Conservation (phyloP, 2,888 invertebrate species). For the Yponomeuta evonymella region DNA sequence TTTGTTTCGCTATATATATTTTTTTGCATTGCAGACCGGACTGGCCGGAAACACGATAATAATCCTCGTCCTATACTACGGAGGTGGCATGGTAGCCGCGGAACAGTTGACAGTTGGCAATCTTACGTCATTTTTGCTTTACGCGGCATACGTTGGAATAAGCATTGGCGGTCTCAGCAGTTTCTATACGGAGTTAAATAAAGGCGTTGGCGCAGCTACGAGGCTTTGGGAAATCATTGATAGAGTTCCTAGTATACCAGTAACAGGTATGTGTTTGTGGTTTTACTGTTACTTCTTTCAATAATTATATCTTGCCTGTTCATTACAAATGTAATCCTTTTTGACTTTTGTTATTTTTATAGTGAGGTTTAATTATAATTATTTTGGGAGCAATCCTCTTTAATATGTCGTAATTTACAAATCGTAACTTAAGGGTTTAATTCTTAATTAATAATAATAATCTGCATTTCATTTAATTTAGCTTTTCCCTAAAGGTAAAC, state of each 20-base stretch:
- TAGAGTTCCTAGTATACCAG: constrained; percentile 84
- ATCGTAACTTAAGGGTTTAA: too few species aligned
- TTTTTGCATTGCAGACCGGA: constrained; percentile 78
- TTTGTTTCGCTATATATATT: neutral
- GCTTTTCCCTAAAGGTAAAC: too few species aligned
- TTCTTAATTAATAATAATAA: too few species aligned
- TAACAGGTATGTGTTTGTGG: constrained; percentile 65
- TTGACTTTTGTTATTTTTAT: too few species aligned
- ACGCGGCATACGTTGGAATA: constrained; percentile 95
- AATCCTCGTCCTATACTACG: constrained; percentile 93
- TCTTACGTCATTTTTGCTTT: constrained; percentile 94
- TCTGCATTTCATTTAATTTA: too few species aligned
- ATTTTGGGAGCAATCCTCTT: too few species aligned
- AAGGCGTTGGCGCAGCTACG: constrained; percentile 93
- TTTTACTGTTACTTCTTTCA: too few species aligned
- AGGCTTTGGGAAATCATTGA: constrained; percentile 94
- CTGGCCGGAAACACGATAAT: constrained; percentile 93
- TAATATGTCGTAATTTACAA: too few species aligned
- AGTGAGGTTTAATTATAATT: too few species aligned
- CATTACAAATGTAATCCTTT: too few species aligned
- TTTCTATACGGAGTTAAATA: constrained; percentile 95
- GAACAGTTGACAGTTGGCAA: constrained; percentile 88
- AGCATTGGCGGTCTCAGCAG: constrained; percentile 93
- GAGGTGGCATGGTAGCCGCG: constrained; percentile 90
- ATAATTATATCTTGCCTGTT: too few species aligned